Base-by-base conservation (phyloP, 1,140 invertebrate species). In the Drosophila rhopaloa region DNA sequence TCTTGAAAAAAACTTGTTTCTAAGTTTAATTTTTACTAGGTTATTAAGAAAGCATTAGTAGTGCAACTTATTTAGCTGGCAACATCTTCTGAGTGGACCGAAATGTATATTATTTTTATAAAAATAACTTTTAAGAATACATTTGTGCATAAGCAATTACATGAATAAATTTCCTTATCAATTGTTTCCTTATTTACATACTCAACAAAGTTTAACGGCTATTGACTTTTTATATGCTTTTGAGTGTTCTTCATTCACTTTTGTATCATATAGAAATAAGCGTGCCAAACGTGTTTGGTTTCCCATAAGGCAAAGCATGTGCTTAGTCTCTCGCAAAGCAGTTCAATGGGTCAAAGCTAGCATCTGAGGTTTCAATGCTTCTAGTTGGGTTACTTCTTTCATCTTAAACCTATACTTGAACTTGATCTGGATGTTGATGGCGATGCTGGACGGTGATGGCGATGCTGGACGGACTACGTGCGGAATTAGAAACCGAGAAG, bases 281-380 rank as follows among this genome's bases (percentile, higher is more conserved):
- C 60, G 60, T 65, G 37, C 4, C 51, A 71, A 71, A 71, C 67
- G 32, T 58, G 67, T 57, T 71, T 57, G 38, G 7, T n/a, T 10
- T 46, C 11, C 29, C 27, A 14, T 27, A 32, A 68, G 29, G 6
- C 16, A 8, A 48, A 32, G 29, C 60, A 60, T 78, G 59, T 46
- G 72, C 57, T 43, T 50, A 67, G 48, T 70, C 50, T 71, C 66
- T 78, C 50, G 46, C 47, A 57, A 77, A 74, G 72, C 66, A 72
- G 77, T 61, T 72, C 71, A 76, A 47, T 83, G 76, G 76, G 81
- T 85, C 79, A 85, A 85, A 81, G 65, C 58, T 48, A 55, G 59
- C 67, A 58, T 16, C 19, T 51, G 14, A 24, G n/a, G 41, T 27
- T 44, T 57, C 58, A 51, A 19, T 44, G 40, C 71, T 80, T 84